Evolutionary conservation across 2,888 invertebrate genomes (phyloP), one percentile per base, ranked within the genome.

Genomic region (Drosophila tripunctata): DNA sequence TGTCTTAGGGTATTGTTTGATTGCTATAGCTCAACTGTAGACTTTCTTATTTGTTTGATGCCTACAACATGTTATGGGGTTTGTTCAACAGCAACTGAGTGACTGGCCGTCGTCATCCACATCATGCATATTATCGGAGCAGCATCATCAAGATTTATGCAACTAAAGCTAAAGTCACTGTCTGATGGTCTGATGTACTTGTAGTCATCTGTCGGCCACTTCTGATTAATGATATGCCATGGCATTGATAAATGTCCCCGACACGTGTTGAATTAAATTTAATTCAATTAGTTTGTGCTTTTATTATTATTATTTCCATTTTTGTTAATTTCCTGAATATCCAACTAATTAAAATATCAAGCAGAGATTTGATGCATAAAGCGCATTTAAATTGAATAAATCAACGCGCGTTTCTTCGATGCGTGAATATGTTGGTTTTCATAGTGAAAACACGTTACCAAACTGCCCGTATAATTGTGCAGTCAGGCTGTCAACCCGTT

Each of bases 171-270:
- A 52, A 41, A 50, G 45, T 24, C 30, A 12, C 38, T 15, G 21
- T 40, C 50, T 17, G n/a, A n/a, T 24, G 27, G 40, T 35, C 15
- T 19, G 36, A 36, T 17, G 35, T 55, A 19, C 36, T 55, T 47
- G 24, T 38, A 38, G n/a, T n/a, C n/a, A n/a, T n/a, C n/a, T 55
- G 27, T 21, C 44, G 44, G 17, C 10, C 51, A 47, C 45, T 38
- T 47, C 43, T 85, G 82, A 85, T 85, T 85, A 82, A 85, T 85
- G 79, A 82, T 77, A 64, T 58, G 55, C 44, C 45, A 17, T 40
- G 54, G 12, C 68, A 56, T 55, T 77, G 55, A 68, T 67, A 54
- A 56, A 60, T 61, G 38, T 7, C 1, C 6, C 56, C 30, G 19
- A 5, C 54, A 55, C 35, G 30, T 56, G 31, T 31, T 31, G 50